Percentiles rank a stretch among this genome's conserved stretches.
Evolutionary conservation across 37 sponge, comb jelly and placozoan genomes (phyloP).

Genomic region (Cliona cf. orientalis): DNA sequence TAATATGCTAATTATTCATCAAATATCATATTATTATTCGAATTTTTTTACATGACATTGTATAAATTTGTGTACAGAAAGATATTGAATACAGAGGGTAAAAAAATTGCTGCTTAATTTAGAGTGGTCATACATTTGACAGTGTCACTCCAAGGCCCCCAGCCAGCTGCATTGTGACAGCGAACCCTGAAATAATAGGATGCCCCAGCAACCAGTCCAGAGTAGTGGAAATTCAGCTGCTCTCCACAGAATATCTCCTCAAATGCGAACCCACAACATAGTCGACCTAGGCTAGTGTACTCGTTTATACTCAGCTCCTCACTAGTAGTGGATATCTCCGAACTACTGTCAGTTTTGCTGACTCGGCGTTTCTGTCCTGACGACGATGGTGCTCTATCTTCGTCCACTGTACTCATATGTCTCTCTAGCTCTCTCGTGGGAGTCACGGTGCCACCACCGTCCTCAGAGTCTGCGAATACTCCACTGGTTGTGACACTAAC

Average conservation of each 20-base stretch:
- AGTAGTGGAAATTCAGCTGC: slow-evolving; percentile 39
- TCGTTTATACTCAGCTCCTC: neutral
- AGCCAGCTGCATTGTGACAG: slow-evolving; percentile 76
- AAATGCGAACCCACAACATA: slow-evolving; percentile 49
- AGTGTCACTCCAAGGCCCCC: slow-evolving; percentile 86
- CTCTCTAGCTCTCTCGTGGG: neutral
- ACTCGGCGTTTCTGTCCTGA: neutral
- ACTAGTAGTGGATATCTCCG: slow-evolving; percentile 6
- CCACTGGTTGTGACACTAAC: slow-evolving; percentile 45
- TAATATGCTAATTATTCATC: too few species aligned
- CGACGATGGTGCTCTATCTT: neutral
- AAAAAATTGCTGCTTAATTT: too few species aligned
- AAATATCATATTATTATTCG: too few species aligned
- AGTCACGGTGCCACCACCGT: neutral
- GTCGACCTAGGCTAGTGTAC: slow-evolving; percentile 27
- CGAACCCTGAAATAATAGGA: slow-evolving; percentile 77
- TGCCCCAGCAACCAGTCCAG: slow-evolving; percentile 54
- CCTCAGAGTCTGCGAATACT: slow-evolving; percentile 50
- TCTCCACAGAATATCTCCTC: slow-evolving; percentile 74
- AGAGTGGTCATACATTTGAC: slow-evolving; percentile 56
- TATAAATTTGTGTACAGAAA: too few species aligned
- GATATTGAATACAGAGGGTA: too few species aligned
- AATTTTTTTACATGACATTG: too few species aligned
- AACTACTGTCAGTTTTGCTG: slow-evolving; percentile 32
- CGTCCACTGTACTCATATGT: slow-evolving; percentile 27